Evolutionary conservation across 1,140 invertebrate genomes (phyloP), one percentile per base, ranked within the genome.

Genomic region (Teleogryllus occipitalis): DNA sequence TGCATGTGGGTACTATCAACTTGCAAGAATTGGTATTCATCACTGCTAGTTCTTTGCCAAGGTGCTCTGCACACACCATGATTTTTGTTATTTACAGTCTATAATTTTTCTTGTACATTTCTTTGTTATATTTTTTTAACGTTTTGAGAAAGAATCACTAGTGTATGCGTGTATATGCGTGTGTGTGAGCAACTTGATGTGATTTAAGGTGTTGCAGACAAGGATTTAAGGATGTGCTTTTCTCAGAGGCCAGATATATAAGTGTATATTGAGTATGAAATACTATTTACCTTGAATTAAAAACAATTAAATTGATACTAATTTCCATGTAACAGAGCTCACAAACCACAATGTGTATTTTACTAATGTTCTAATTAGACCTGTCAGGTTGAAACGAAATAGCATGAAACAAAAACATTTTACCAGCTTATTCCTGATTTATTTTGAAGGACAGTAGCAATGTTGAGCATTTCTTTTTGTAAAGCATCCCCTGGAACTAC

Each of bases 321-420:
- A 65, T 65, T 65, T 65, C 54, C 54, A 65, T 65, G 54, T 65
- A 65, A 65, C 54, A 65, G 54, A 65, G 54, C 54, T 65, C 54
- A 65, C 54, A 10, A 65, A 65, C 54, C 10, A 65, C 18, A 39
- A 65, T 65, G 18, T 65, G 54, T 65, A 65, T 65, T 65, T 65
- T 65, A 65, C 54, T 65, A 65, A 65, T 65, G 54, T 18, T 65
- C 54, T 65, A 65, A 65, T 65, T 18, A 65, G 54, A 65, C 7
- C 54, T 65, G 54, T 14, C 54, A 14, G 54, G 54, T 1, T 65
- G 54, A 39, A 39, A 39, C 5, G 27, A 39, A 39, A 39, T 39
- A 39, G 27, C 27, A 39, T 39, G 27, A 39, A 39, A 39, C 27
- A 39, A 39, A 39, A n/a, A n/a, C n/a, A n/a, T n/a, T n/a, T n/a